A percentile compares a stretch with the other conserved stretches of the same genome.
These are phyloP conservation scores for Griposia aprilina DNA, from an alignment of 2,888 invertebrate species.

Conservation along the genomic window DNA sequence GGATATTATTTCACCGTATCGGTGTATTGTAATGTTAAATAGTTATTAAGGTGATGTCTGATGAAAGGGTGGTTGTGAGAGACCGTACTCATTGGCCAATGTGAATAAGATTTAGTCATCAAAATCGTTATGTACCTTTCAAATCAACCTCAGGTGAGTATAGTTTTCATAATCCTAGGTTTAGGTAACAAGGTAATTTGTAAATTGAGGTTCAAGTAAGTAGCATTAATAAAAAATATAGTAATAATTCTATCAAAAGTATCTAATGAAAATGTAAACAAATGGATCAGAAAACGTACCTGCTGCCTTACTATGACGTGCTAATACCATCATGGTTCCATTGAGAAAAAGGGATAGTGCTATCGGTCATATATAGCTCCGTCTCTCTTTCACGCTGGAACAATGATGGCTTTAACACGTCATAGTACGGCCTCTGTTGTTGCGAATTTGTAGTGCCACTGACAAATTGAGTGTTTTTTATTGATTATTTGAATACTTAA, in stretches of 20 bases:
- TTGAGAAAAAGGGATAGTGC: too few relatives aligned
- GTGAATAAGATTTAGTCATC: not conserved
- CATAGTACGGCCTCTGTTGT: too few relatives aligned
- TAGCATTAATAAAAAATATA: not conserved
- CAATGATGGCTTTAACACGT: too few relatives aligned
- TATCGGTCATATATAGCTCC: too few relatives aligned
- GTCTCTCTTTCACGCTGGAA: too few relatives aligned
- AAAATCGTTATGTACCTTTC: not conserved
- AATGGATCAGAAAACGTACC: not conserved
- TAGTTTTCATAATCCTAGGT: conserved; percentile 9
- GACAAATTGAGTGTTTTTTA: not conserved
- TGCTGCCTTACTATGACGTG: too few relatives aligned
- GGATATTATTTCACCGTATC: conserved; percentile 57
- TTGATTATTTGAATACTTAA: not conserved
- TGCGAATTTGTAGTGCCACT: not conserved
- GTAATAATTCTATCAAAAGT: too few relatives aligned
- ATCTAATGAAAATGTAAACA: too few relatives aligned
- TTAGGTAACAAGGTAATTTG: conserved; percentile 19
- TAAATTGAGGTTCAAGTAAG: conserved; percentile 15
- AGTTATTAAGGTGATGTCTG: conserved; percentile 40
- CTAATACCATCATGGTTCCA: too few relatives aligned
- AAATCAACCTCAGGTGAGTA: not conserved
- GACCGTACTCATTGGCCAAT: conserved; percentile 4
- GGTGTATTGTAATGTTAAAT: conserved; percentile 57
- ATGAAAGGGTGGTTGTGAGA: conserved; percentile 22